phyloP scores from a whole-genome alignment of 92 coral and sea anemone genomes.

The Desmophyllum pertusum region DNA sequence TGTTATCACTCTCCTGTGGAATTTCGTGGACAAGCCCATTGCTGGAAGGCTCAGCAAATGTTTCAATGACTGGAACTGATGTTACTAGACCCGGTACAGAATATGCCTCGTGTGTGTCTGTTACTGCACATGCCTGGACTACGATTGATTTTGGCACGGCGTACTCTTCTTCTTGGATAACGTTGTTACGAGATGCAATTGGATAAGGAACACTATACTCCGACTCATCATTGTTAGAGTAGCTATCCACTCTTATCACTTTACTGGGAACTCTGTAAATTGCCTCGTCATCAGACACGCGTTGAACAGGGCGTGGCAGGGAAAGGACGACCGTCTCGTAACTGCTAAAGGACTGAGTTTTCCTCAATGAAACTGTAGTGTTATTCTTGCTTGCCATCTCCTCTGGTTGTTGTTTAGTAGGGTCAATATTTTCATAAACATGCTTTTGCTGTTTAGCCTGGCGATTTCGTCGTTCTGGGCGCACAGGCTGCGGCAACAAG shows the following conservation, averaged over 20 bases:
- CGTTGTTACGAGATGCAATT: not conserved
- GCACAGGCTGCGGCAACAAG: conserved; percentile 52
- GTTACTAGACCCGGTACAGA: conserved; percentile 48
- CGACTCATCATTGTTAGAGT: conserved; percentile 6
- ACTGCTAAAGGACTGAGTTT: conserved; percentile 26
- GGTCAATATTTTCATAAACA: conserved; percentile 25
- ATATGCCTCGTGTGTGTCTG: conserved; percentile 15
- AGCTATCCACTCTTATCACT: not conserved
- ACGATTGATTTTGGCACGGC: conserved; percentile 40
- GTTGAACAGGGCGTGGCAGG: conserved; percentile 23
- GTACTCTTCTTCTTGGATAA: conserved; percentile 5
- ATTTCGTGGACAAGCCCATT: not conserved
- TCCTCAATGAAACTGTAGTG: not conserved
- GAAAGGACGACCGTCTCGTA: conserved; percentile 28
- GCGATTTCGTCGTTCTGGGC: conserved; percentile 47
- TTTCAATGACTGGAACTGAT: conserved; percentile 32
- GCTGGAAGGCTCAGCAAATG: not conserved
- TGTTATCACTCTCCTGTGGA: not conserved
- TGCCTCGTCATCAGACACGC: conserved; percentile 42
- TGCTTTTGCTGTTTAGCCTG: conserved; percentile 3
- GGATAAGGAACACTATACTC: conserved; percentile 26
- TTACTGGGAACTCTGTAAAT: conserved; percentile 49
- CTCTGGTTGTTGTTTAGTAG: not conserved
- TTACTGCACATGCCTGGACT: conserved; percentile 29
- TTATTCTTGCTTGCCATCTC: not conserved